Evolutionary conservation across 1,140 invertebrate species (phyloP), one percentile per base, ranked within the genome.

Genomic region (Lethrus apterus): DNA sequence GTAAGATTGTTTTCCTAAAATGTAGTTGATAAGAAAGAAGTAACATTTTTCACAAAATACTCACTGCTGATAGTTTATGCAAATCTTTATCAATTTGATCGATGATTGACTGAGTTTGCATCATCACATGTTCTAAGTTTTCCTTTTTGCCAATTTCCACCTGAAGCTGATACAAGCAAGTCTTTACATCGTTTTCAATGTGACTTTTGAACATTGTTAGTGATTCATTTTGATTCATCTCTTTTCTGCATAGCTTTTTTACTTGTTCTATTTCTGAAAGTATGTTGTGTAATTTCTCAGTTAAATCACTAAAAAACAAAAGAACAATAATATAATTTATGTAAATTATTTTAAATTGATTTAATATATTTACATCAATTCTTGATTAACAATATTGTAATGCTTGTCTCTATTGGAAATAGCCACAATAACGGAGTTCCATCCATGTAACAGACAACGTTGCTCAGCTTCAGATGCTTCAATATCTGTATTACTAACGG

Each of bases 401-500:
- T 80, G 72, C 59, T 76, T 76, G 60, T 86, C 81, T 26, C 81
- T 64, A 30, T 80, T 74, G 23, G 72, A 70, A 48, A 87, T 84
- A 43, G 78, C 77, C 3, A 76, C 66, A 14, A 88, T 70, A 13
- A 85, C 79, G 5, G 78, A 76, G 58, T 83, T 81, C 83, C 84
- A 88, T 7, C 81, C 71, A 55, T 75, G 75, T 26, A 83, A 69
- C 2, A 86, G 66, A 11, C 75, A 74, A 21, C 75, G 74, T 48
- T 84, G 76, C 50, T 87, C 83, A 23, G 75, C 70, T 55, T 83
- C 75, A 15, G 86, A 57, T 11, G 76, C 77, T 59, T 84, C 80
- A 15, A 88, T 65, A 60, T 87, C 83, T 4, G 77, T 75, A 50
- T 79, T 80, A 3, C 76, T 76, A 47, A 81, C 72, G 2, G 75